phyloP scores from a whole-genome alignment of 2,797 vertebrate species.

The Sorex maritimensis region DNA sequence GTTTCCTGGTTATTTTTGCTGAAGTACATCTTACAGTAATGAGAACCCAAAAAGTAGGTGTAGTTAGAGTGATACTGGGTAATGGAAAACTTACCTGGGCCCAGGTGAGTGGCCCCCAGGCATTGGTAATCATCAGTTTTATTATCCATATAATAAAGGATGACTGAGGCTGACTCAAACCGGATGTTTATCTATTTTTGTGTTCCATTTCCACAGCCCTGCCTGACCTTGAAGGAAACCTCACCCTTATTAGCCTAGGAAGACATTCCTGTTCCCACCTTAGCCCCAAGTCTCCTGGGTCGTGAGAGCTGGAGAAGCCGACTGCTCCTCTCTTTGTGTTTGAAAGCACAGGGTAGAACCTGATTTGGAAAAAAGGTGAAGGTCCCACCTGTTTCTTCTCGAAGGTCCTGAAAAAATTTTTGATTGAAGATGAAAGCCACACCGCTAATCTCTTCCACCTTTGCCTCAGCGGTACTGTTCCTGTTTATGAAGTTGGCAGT shows the following conservation, averaged over 20 bases:
- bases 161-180: background rate
- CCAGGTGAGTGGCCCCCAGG: background rate
- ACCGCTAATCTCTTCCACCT: slow-evolving; percentile 99
- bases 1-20: background rate
- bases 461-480: slow-evolving; percentile 98
- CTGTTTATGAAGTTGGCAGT: slow-evolving; percentile 99
- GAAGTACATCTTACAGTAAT: background rate
- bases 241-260: background rate
- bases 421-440: slow-evolving; percentile 99
- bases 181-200: background rate
- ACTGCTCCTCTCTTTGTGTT: background rate
- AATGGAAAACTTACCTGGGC: background rate
- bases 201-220: background rate
- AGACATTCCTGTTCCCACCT: background rate
- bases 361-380: slow-evolving; percentile 42
- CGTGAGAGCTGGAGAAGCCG: background rate
- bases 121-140: background rate
- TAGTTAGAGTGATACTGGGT: background rate
- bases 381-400: slow-evolving; percentile 96
- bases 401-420: slow-evolving; percentile 99
- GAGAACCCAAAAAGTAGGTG: background rate
- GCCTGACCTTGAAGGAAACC: background rate
- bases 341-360: background rate
- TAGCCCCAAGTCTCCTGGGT: background rate
- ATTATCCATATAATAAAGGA: background rate